These are phyloP conservation scores for Ascidia mentula DNA, from an alignment of 23 tunicate genomes.

Conservation along the genomic window DNA sequence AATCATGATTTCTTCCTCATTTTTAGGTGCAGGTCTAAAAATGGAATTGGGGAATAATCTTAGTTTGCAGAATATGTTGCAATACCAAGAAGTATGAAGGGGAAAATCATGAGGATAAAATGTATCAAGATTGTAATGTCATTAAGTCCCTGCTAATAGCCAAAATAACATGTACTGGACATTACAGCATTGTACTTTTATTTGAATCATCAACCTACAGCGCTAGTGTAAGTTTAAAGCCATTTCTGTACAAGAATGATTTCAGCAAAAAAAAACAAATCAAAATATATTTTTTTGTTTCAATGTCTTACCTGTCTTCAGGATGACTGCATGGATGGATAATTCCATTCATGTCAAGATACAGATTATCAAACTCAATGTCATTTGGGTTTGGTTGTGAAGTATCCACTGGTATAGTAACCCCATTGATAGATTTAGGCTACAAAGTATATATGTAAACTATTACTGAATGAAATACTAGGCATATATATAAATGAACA, in stretches of 20 bases:
- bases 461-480: too few relatives aligned
- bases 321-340: constrained; percentile 99
- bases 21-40: constrained; percentile 95
- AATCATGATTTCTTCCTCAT: constrained; percentile 94
- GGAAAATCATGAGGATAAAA: too few relatives aligned
- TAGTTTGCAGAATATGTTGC: not conserved
- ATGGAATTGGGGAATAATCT: not conserved
- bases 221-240: too few relatives aligned
- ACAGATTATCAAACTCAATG: constrained; percentile 94
- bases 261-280: not conserved
- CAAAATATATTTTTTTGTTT: not conserved
- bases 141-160: too few relatives aligned
- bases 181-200: too few relatives aligned
- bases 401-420: constrained; percentile 86
- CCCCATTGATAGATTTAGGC: constrained; percentile 82
- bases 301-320: constrained; percentile 74
- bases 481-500: too few relatives aligned
- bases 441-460: constrained; percentile 11
- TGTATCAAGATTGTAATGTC: too few relatives aligned
- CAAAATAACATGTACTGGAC: too few relatives aligned
- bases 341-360: constrained; percentile 98
- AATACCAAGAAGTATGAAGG: too few relatives aligned
- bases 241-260: too few relatives aligned
- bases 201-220: too few relatives aligned
- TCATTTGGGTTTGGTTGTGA: constrained; percentile 92